phyloP scores from a whole-genome alignment of 2,888 invertebrate species.

The Disparrhopalites patrizii region DNA sequence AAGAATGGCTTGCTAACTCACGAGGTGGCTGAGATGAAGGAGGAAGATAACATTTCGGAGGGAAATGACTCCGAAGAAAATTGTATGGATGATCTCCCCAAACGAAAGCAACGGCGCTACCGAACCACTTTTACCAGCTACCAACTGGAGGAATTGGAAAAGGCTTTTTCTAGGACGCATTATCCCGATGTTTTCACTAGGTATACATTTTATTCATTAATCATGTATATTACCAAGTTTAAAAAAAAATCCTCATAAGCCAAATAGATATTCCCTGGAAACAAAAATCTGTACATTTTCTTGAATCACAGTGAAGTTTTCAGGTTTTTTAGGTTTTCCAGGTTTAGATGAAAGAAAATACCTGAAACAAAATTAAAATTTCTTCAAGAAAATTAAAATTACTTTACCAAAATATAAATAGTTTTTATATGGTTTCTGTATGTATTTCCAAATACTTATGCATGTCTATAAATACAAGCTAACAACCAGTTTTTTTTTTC shows the following conservation, averaged over 20 bases:
- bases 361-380: too few relatives aligned
- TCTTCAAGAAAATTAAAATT: too few relatives aligned
- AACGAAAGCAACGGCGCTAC: slow-evolving; percentile 83
- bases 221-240: not conserved
- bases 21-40: slow-evolving; percentile 37
- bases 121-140: slow-evolving; percentile 90
- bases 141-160: slow-evolving; percentile 91
- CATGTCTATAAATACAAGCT: too few relatives aligned
- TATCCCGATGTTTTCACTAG: slow-evolving; percentile 97
- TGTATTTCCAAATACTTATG: too few relatives aligned
- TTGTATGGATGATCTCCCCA: slow-evolving; percentile 56
- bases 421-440: too few relatives aligned
- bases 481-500: too few relatives aligned
- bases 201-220: slow-evolving; percentile 55
- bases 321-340: too few relatives aligned
- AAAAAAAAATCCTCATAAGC: not conserved
- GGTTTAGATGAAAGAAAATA: too few relatives aligned
- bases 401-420: too few relatives aligned
- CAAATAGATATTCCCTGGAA: not conserved
- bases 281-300: not conserved
- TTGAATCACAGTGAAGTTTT: too few relatives aligned
- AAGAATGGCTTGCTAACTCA: too few relatives aligned
- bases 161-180: slow-evolving; percentile 96
- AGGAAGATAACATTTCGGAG: slow-evolving; percentile 34
- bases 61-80: slow-evolving; percentile 38